Base-by-base conservation (phyloP, 1,140 invertebrate genomes). In the Pseudobourletiella spinata region DNA sequence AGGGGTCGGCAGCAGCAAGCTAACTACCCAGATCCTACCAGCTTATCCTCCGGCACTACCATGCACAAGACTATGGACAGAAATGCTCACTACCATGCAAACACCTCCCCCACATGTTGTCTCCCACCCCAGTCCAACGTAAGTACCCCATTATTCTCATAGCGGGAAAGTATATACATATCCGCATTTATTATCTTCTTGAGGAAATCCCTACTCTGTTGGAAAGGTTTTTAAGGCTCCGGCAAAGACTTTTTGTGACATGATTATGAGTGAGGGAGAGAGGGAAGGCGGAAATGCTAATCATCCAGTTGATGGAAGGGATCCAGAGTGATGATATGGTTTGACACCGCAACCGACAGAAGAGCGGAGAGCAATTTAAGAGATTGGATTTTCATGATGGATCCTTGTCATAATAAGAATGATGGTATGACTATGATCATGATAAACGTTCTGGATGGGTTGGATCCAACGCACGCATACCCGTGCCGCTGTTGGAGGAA, bases 101-200 rank as follows among this genome's bases (percentile, higher is more conserved):
- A 46, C 29, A 39, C 61, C 11, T 63, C 61, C 3, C 35, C 61
- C n/a, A 48, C 57, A 20, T 67, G 61, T 55, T 67, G 65, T 52
- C 65, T 67, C 57, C 64, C 62, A 46, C 43, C 43, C n/a, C 48
- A 51, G 43, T 35, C 60, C 28, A 66, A 62, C 42, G 65, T 66
- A 59, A 63, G 29, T 50, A 18, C 20, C 51, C 14, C 14, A 20
- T 25, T 18, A n/a, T n/a, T n/a, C n/a, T n/a, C n/a, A n/a, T n/a
- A n/a, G n/a, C n/a, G n/a, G n/a, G n/a, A n/a, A n/a, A n/a, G n/a
- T n/a, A n/a, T n/a, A n/a, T n/a, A n/a, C n/a, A n/a, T n/a, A n/a
- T n/a, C n/a, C n/a, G n/a, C n/a, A n/a, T n/a, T n/a, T n/a, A n/a
- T n/a, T n/a, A n/a, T n/a, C n/a, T n/a, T n/a, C n/a, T n/a, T n/a